A percentile compares a stretch with the other conserved stretches of the same genome.
These are phyloP conservation scores for Aspidiotus rigidus DNA, from an alignment of 2,888 invertebrate species.

Conservation along the genomic window DNA sequence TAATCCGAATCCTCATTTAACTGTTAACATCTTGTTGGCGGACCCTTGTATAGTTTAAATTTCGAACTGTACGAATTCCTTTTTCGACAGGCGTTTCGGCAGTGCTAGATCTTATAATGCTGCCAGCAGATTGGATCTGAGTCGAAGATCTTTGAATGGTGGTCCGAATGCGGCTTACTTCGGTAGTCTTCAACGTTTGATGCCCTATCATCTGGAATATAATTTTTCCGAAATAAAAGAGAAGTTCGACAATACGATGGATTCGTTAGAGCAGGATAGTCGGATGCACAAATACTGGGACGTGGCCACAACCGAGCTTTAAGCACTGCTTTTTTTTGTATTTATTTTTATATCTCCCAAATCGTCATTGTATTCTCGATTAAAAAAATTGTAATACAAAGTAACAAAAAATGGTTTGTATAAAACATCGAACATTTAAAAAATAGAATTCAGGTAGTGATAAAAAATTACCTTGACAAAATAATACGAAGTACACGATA, in stretches of 20 bases:
- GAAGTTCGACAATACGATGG: constrained; percentile 44
- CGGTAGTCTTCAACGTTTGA: constrained; percentile 31
- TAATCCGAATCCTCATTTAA: too few relatives aligned
- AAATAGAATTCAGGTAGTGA: too few relatives aligned
- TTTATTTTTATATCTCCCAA: too few relatives aligned
- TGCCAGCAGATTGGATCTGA: constrained; percentile 39
- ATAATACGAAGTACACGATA: too few relatives aligned
- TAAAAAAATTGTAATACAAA: too few relatives aligned
- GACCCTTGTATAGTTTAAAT: too few relatives aligned
- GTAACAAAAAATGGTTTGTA: too few relatives aligned
- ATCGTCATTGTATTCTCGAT: too few relatives aligned
- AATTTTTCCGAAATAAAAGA: constrained; percentile 40
- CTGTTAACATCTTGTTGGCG: too few relatives aligned
- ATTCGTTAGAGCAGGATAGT: constrained; percentile 69
- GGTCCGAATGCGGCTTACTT: constrained; percentile 82
- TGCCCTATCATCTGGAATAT: constrained; percentile 30
- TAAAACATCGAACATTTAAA: background rate
- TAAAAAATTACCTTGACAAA: too few relatives aligned
- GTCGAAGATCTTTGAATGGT: constrained; percentile 48
- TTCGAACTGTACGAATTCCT: constrained; percentile 43
- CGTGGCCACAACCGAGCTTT: constrained; percentile 76
- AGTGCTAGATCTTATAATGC: constrained; percentile 71
- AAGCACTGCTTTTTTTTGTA: constrained; percentile 39
- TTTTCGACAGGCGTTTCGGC: constrained; percentile 60
- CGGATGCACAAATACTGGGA: constrained; percentile 88